Conservation (phyloP, 1,140 invertebrate species). For the Ctenoplectra terminalis region DNA sequence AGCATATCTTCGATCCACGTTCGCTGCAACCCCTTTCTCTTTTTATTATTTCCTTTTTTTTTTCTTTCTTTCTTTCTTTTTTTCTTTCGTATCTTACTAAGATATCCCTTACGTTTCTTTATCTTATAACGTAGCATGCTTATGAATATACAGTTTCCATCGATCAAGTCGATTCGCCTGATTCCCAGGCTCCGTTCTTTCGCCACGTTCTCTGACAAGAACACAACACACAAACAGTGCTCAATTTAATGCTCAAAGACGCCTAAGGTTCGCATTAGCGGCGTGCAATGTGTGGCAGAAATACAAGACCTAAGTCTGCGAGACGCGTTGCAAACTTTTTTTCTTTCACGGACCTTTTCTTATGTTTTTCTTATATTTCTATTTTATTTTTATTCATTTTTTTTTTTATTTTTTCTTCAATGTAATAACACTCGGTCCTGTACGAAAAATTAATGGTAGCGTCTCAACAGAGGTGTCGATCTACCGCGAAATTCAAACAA, state of each 20-base stretch:
- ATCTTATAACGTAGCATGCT: conserved; percentile 6
- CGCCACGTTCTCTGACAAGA: background rate
- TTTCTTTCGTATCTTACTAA: background rate
- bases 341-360: background rate
- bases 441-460: background rate
- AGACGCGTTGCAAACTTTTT: background rate
- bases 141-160: background rate
- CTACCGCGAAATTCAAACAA: conserved; percentile 18
- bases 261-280: no score
- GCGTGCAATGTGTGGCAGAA: background rate
- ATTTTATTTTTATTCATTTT: no score
- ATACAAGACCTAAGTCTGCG: background rate
- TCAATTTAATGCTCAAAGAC: background rate
- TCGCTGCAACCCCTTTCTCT: background rate
- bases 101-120: background rate
- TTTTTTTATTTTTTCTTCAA: background rate
- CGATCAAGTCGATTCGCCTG: background rate
- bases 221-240: background rate
- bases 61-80: conserved; percentile 4
- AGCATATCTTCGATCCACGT: background rate
- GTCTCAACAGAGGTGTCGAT: background rate
- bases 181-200: background rate
- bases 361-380: no score
- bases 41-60: background rate
- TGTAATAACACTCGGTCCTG: background rate